phyloP scores from a whole-genome alignment of 1,140 invertebrate genomes.

The Caenorhabditis latens region DNA sequence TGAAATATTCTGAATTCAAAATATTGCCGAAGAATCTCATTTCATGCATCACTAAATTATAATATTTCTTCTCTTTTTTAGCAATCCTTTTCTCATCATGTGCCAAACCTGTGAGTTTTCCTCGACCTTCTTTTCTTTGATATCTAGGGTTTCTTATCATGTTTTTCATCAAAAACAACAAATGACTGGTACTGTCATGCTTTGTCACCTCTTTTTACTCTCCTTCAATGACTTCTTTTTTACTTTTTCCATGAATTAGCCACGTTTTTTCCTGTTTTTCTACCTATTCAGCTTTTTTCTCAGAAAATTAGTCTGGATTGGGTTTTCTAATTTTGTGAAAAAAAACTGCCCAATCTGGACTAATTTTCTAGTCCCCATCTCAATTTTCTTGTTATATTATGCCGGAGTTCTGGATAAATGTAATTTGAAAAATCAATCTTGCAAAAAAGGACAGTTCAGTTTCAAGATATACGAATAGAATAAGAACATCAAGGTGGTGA shows the following conservation, averaged over 20 bases:
- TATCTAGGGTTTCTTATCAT: neutral
- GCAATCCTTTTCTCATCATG: neutral
- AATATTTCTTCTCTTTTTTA: neutral
- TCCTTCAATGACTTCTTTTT: neutral
- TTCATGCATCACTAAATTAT: too few relatives aligned
- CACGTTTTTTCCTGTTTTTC: slow-evolving; percentile 12
- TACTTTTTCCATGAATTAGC: neutral
- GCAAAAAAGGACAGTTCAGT: too few relatives aligned
- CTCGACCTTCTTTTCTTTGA: neutral
- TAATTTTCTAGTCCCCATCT: too few relatives aligned
- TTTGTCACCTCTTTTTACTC: neutral
- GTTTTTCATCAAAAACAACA: neutral
- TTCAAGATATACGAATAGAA: neutral
- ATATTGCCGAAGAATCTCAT: slow-evolving; percentile 20
- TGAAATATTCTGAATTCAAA: neutral
- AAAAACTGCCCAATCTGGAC: too few relatives aligned
- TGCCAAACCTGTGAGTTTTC: slow-evolving; percentile 31
- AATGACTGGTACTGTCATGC: slow-evolving; percentile 45
- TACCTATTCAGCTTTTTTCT: neutral
- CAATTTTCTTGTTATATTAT: neutral
- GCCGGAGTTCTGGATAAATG: neutral
- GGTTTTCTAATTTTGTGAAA: too few relatives aligned
- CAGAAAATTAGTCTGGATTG: neutral
- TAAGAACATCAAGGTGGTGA: neutral
- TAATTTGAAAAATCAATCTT: neutral